These are phyloP conservation scores for Tenrec ecaudatus DNA, from an alignment of 2,113 vertebrate species.

Conservation along the genomic window DNA sequence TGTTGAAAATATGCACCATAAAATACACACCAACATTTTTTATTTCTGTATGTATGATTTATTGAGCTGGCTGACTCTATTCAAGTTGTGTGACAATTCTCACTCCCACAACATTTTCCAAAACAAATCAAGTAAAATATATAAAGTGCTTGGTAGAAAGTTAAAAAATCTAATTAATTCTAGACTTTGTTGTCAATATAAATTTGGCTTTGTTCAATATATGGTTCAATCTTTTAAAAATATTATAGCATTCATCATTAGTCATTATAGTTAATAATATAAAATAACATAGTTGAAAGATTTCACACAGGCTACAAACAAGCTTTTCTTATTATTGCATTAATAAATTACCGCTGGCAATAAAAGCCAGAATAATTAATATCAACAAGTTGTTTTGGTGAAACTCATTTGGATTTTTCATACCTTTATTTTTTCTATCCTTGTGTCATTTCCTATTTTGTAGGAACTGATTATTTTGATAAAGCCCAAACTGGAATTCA, in stretches of 20 bases:
- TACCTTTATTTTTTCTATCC: slow-evolving; percentile 68
- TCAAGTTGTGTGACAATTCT: neutral
- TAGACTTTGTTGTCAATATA: neutral
- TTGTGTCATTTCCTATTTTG: slow-evolving; percentile 13
- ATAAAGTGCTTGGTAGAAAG: neutral
- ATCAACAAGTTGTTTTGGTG: slow-evolving; percentile 61
- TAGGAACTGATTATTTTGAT: slow-evolving; percentile 69
- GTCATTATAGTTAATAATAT: neutral
- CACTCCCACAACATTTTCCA: neutral
- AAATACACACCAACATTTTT: too few species aligned
- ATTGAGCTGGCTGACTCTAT: neutral
- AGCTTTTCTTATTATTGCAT: neutral
- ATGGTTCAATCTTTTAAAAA: too few species aligned
- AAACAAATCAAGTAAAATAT: neutral
- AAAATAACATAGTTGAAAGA: neutral
- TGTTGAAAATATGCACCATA: neutral
- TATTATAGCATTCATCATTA: neutral
- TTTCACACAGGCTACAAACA: neutral
- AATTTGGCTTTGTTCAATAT: neutral
- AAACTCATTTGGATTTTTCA: neutral
- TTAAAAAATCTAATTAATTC: neutral
- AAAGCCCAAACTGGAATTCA: slow-evolving; percentile 62
- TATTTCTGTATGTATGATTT: too few species aligned
- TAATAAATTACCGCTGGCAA: neutral
- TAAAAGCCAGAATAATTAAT: slow-evolving; percentile 63